Evolutionary conservation across 2,888 invertebrate genomes (phyloP).

Genomic region (Rhorus exstirpatorius): DNA sequence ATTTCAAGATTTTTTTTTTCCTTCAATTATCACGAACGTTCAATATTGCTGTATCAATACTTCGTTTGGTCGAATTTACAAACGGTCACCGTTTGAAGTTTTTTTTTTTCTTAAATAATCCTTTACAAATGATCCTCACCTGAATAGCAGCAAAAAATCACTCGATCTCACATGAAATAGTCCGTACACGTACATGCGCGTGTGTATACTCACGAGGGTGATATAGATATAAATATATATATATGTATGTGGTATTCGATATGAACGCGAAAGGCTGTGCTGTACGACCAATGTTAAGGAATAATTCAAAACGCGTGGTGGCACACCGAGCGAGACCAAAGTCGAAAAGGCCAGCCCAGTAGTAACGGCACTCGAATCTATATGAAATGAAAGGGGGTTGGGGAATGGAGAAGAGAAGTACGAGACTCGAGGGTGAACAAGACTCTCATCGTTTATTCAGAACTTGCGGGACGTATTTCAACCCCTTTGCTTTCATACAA

Average conservation of each 20-base stretch:
- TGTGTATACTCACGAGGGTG: neutral
- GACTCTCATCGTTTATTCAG: constrained; percentile 64
- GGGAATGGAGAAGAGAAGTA: constrained; percentile 20
- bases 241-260: constrained; percentile 20
- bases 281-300: constrained; percentile 58
- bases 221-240: too few relatives aligned
- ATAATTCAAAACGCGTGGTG: constrained; percentile 58
- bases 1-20: too few relatives aligned
- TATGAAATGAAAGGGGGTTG: constrained; percentile 24
- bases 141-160: neutral
- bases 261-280: constrained; percentile 21
- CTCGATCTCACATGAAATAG: neutral
- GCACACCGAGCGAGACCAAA: constrained; percentile 11
- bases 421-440: constrained; percentile 2
- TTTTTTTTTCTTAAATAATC: neutral
- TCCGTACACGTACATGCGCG: neutral
- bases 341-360: constrained; percentile 48
- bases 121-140: neutral
- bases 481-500: constrained; percentile 11
- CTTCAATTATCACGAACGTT: too few relatives aligned
- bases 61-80: too few relatives aligned
- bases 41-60: too few relatives aligned
- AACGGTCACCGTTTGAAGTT: neutral
- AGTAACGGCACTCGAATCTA: constrained; percentile 42
- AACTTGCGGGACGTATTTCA: constrained; percentile 54